These are phyloP conservation scores for Caenorhabditis sp. DNA, from an alignment of 2,888 invertebrate genomes.

Conservation along the genomic window DNA sequence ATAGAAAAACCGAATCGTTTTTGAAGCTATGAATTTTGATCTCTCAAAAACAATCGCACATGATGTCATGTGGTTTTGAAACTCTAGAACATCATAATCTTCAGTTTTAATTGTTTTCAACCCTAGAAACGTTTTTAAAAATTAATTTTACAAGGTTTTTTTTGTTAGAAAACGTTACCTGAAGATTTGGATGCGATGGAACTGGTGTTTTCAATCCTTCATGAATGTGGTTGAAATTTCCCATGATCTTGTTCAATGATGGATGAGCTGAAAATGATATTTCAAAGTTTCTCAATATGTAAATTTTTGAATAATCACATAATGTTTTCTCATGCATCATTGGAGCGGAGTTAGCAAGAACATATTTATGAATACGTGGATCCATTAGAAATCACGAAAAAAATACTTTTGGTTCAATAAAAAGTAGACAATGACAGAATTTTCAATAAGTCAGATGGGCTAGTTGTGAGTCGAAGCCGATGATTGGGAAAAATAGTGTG, in stretches of 20 bases:
- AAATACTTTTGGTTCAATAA: slow-evolving; percentile 1
- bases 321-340: slow-evolving; percentile 8
- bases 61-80: no score
- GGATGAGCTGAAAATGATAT: slow-evolving; percentile 46
- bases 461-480: not conserved
- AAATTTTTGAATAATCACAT: not conserved
- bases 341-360: slow-evolving; percentile 30
- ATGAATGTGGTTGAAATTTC: slow-evolving; percentile 43
- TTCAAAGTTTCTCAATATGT: not conserved
- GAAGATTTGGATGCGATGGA: slow-evolving; percentile 37
- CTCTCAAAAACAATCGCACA: no score
- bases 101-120: no score
- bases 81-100: no score
- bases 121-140: no score
- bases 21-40: no score
- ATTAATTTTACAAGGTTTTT: not conserved
- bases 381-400: slow-evolving; percentile 17
- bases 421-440: not conserved
- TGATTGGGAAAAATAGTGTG: slow-evolving; percentile 10
- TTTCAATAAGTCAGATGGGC: not conserved
- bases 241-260: slow-evolving; percentile 50
- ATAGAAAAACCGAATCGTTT: no score
- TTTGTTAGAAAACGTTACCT: slow-evolving; percentile 21
- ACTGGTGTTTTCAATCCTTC: slow-evolving; percentile 42
- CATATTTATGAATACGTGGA: slow-evolving; percentile 33